These are phyloP conservation scores for Exephanes ischioxanthus DNA, from an alignment of 2,888 invertebrate genomes.

Conservation along the genomic window DNA sequence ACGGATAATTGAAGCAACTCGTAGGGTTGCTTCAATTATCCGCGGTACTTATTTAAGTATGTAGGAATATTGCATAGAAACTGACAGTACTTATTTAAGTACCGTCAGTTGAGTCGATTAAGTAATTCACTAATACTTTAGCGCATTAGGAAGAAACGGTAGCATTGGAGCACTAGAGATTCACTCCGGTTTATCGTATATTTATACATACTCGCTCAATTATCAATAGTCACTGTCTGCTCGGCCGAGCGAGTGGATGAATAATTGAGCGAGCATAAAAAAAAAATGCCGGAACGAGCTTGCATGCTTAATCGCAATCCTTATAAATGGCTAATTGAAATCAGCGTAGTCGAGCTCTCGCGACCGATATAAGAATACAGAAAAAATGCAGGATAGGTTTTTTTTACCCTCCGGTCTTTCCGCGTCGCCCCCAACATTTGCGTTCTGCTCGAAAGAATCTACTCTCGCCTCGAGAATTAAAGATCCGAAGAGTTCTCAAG, in stretches of 20 bases:
- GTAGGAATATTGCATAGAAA: too few species aligned
- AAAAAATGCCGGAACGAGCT: constrained; percentile 21
- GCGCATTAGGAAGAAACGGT: too few species aligned
- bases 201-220: too few species aligned
- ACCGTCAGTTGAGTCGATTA: too few species aligned
- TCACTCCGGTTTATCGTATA: too few species aligned
- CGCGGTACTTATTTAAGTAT: too few species aligned
- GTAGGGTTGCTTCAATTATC: too few species aligned
- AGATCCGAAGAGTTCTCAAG: background rate
- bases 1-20: constrained; percentile 42
- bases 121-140: too few species aligned
- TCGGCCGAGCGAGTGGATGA: background rate
- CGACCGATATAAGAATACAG: constrained; percentile 26
- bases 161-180: too few species aligned
- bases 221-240: constrained; percentile 29
- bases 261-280: constrained; percentile 33
- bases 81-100: too few species aligned
- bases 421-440: background rate
- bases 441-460: background rate
- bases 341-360: constrained; percentile 13
- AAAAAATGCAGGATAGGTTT: background rate
- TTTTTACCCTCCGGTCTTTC: constrained; percentile 13
- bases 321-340: constrained; percentile 35
- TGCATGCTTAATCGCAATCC: constrained; percentile 33
- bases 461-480: background rate